phyloP scores from a whole-genome alignment of 2,888 invertebrate genomes.

The Drosophila flavopinicola region DNA sequence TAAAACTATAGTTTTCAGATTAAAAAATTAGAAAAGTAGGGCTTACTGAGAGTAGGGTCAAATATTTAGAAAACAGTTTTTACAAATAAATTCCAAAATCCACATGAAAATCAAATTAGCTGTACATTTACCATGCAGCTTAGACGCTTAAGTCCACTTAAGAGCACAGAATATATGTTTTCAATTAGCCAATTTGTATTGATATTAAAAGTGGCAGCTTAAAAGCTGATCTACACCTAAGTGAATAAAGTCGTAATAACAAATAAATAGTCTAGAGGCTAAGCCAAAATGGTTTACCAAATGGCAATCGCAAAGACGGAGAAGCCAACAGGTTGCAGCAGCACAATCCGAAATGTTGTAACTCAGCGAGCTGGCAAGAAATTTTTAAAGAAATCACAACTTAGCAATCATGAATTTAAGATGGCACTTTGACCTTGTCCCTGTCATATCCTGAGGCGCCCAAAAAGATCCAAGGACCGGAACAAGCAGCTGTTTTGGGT shows the following conservation, averaged over 20 bases:
- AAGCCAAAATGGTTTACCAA: not conserved
- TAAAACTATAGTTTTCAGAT: too few species aligned
- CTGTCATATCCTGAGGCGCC: constrained; percentile 16
- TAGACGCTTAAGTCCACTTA: too few species aligned
- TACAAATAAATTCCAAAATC: too few species aligned
- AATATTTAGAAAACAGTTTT: too few species aligned
- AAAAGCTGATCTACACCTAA: not conserved
- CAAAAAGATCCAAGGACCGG: constrained; percentile 40
- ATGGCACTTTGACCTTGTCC: constrained; percentile 35
- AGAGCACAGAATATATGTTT: too few species aligned
- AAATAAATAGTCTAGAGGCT: not conserved
- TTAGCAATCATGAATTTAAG: constrained; percentile 44
- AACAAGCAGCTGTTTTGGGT: constrained; percentile 29
- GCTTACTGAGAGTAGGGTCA: too few species aligned
- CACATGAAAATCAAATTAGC: too few species aligned
- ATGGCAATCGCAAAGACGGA: not conserved
- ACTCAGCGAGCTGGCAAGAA: constrained; percentile 7
- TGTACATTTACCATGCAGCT: too few species aligned
- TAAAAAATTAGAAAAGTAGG: too few species aligned
- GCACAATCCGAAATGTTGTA: not conserved
- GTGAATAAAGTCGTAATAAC: not conserved
- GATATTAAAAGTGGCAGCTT: too few species aligned
- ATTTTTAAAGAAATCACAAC: constrained; percentile 31
- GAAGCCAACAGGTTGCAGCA: constrained; percentile 4
- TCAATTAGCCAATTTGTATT: too few species aligned